Percentiles rank a stretch among this genome's conserved stretches.
Conservation (phyloP, 2,888 invertebrate genomes). For the Myopa tessellatipennis region DNA sequence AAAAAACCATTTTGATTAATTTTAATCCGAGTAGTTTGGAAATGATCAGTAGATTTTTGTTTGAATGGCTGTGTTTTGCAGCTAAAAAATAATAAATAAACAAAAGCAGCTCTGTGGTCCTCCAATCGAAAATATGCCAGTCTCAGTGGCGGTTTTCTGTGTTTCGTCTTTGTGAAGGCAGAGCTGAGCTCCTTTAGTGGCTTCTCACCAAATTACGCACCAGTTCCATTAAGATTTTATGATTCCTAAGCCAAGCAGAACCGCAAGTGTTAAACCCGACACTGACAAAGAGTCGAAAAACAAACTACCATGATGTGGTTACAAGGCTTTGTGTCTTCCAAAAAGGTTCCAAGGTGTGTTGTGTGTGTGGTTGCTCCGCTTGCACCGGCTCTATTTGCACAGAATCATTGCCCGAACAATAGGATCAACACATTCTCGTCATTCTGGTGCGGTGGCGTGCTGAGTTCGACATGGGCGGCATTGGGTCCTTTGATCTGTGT, state of each 20-base stretch:
- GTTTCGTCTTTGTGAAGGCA: conserved; percentile 2
- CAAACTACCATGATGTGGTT: conserved; percentile 32
- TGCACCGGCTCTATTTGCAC: conserved; percentile 21
- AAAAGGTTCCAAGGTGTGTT: conserved; percentile 1
- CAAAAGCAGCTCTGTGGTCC: neutral
- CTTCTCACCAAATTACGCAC: conserved; percentile 23
- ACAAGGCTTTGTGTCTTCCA: conserved; percentile 4
- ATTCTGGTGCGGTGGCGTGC: conserved; percentile 32
- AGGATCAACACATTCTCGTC: conserved; percentile 34
- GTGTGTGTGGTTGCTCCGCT: conserved; percentile 20
- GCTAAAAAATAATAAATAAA: neutral
- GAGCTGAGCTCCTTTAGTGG: conserved; percentile 2
- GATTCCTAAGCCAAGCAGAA: neutral
- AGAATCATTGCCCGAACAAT: conserved; percentile 37
- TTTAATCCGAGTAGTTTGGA: too few species aligned
- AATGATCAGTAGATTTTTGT: too few species aligned
- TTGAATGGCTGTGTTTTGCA: neutral
- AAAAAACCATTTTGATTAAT: too few species aligned
- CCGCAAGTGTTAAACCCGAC: conserved; percentile 29
- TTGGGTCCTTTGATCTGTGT: conserved; percentile 36
- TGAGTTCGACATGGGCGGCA: conserved; percentile 24
- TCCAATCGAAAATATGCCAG: neutral
- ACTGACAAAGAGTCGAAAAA: conserved; percentile 21
- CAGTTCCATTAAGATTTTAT: conserved; percentile 21
- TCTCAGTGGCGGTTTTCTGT: neutral